Base-by-base conservation (phyloP, 2,797 vertebrate species). In the Threskiornis aethiopicus region DNA sequence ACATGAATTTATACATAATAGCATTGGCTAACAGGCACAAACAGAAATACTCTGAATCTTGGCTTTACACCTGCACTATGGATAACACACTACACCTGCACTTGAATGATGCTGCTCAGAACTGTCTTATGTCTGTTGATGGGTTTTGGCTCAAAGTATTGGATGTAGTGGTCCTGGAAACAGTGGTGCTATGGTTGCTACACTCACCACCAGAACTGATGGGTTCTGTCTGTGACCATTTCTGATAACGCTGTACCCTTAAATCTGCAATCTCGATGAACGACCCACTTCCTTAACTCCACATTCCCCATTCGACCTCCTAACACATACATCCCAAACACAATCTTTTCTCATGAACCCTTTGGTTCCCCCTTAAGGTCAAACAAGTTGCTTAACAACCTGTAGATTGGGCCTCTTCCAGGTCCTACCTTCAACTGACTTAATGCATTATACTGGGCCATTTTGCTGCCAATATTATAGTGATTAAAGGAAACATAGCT, bases 191-290 rank as follows among this genome's bases (percentile, higher is more conserved):
- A 6, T n/a, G 41, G 20, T 18, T 69, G 26, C 31, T 59, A 12
- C 41, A 17, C 15, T 62, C 19, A 31, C 15, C 11, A 58, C 22
- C 49, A 54, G 41, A 49, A 41, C 20, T 33, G 11, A 12, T 5
- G 13, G 4, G 16, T 79, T 67, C 51, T 79, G 9, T 37, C 20
- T 6, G 4, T 18, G 9, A 41, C 22, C 6, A 11, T 25, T 69
- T 71, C 64, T 75, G 35, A 18, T 47, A 44, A 71, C 3, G 54
- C 61, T 57, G 15, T 73, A 35, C 61, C 9, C 19, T 41, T 80
- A 61, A 49, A 75, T 55, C 42, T 82, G 13, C 0, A 0, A 6
- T 75, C 58, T 46, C 3, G 2, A 31, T 44, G 57, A 79, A 8
- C 22, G 5, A 9, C 21, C 18, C 0, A 0, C 28, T 90, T 84